These are phyloP conservation scores for Danio aesculapii DNA, from an alignment of 2,797 vertebrate species.

Conservation along the genomic window DNA sequence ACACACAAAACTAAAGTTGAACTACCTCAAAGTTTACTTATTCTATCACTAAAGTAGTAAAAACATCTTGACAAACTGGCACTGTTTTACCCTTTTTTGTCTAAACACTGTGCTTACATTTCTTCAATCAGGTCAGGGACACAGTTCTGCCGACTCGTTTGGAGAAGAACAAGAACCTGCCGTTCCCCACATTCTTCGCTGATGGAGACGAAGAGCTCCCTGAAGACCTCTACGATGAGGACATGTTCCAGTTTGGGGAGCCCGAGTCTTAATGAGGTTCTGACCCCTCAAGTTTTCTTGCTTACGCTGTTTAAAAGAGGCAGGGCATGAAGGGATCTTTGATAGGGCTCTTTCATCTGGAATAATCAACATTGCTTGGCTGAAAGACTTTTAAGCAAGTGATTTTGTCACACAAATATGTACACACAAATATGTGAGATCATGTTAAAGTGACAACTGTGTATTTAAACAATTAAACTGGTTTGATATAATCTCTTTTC, in stretches of 20 bases:
- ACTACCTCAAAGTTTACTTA: constrained; percentile 54
- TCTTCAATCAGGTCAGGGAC: constrained; percentile 83
- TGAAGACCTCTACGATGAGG: constrained; percentile 89
- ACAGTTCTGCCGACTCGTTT: constrained; percentile 76
- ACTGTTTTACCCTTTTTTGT: neutral
- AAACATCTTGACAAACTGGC: neutral
- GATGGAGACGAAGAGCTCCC: constrained; percentile 89
- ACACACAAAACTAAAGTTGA: constrained; percentile 57
- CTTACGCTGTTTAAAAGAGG: neutral
- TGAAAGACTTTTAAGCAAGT: neutral
- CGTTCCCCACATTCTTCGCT: constrained; percentile 92
- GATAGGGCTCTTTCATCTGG: neutral
- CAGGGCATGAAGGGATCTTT: neutral
- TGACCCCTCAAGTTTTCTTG: neutral
- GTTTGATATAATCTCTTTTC: neutral
- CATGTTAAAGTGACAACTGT: neutral
- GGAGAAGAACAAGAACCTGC: constrained; percentile 77
- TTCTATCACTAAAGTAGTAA: neutral
- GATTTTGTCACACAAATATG: neutral
- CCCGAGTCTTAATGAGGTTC: constrained; percentile 34
- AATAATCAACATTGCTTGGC: neutral
- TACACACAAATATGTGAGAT: neutral
- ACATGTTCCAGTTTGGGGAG: constrained; percentile 76
- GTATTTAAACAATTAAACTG: neutral
- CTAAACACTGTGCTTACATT: constrained; percentile 21